Base-by-base conservation (phyloP, 1,140 invertebrate species). In the Zaprionus davidi region DNA sequence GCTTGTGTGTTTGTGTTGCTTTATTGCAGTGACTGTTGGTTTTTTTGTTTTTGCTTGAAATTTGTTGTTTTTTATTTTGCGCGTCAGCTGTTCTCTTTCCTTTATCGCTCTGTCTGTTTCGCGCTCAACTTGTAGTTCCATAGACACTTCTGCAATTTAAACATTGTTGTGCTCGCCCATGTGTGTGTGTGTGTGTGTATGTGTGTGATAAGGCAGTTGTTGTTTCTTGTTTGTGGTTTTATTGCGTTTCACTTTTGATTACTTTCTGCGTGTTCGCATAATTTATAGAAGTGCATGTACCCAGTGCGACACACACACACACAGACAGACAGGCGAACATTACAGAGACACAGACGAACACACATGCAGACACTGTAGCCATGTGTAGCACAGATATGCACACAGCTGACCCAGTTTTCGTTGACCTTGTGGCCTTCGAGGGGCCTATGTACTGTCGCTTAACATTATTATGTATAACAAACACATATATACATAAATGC, bases 381-480 rank as follows among this genome's bases (percentile, higher is more conserved):
- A 28, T 74, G 49, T 75, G 69, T 66, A 76, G 62, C 60, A 60
- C 76, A 81, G 73, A 83, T 74, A 88, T 78, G 84, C 80, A 81
- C 68, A 75, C 74, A 71, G 80, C 65, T 87, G 83, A 87, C 83
- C 83, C 84, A 87, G 71, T 87, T 87, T 87, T 65, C 58, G 68
- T 49, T 84, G 83, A 87, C 83, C 83, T 87, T 87, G 84, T 77
- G 71, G 76, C 78, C 77, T 79, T 79, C 68, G 73, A 76, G 67
- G 63, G 51, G 49, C 55, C 57, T 64, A 73, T 53, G 59, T 69
- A 68, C 22, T 55, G n/a, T 65, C 41, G 36, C 44, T 44, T 44
- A 38, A 60, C 46, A 41, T 9, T 55, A 58, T 13, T 28, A 38
- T 51, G 11, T 68, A 55, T 44, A 62, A 46, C 44, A 69, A 20